phyloP scores from a whole-genome alignment of 2,797 vertebrate genomes.

The Pangasius mekongensis region DNA sequence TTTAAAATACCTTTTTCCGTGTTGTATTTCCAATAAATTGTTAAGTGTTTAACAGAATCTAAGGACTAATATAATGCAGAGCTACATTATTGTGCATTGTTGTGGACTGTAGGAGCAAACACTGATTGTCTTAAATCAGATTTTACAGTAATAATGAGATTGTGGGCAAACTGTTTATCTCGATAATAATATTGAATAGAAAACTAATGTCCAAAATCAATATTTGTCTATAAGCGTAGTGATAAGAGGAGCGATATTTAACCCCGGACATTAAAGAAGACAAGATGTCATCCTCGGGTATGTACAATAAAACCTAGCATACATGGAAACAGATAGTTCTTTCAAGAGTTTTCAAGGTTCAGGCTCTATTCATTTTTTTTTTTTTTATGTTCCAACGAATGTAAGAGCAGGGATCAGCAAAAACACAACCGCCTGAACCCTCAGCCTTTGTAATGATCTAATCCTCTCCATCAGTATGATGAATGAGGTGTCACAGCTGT shows the following conservation, averaged over 20 bases:
- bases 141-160: background rate
- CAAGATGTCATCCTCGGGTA: background rate
- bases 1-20: background rate
- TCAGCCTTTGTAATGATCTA: slow-evolving; percentile 12
- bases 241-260: background rate
- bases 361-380: background rate
- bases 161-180: background rate
- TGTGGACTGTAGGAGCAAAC: background rate
- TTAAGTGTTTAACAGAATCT: no score
- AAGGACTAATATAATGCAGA: background rate
- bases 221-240: background rate
- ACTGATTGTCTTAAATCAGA: background rate
- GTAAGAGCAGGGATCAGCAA: slow-evolving; percentile 11
- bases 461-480: slow-evolving; percentile 19
- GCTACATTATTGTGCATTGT: background rate
- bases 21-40: background rate
- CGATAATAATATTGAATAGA: background rate
- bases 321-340: background rate
- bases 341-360: background rate
- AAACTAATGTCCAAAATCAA: background rate
- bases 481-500: slow-evolving; percentile 10
- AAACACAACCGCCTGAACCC: background rate
- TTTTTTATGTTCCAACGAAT: slow-evolving; percentile 7
- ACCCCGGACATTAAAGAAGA: background rate
- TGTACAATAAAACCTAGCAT: background rate